Base-by-base conservation (phyloP, 2,797 vertebrate genomes). In the Sebastes vulpes region DNA sequence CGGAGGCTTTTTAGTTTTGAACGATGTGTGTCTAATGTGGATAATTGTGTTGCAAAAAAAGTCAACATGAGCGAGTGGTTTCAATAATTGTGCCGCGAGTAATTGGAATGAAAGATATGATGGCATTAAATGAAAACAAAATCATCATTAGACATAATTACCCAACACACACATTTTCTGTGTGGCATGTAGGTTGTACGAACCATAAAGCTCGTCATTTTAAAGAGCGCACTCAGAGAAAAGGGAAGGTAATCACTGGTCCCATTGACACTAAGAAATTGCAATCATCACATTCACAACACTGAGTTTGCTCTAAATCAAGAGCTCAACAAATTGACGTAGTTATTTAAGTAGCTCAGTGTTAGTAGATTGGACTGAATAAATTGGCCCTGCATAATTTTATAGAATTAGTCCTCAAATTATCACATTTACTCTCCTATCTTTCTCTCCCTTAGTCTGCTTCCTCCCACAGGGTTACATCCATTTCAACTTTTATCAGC, bases 381-480 rank as follows among this genome's bases (percentile, higher is more conserved):
- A 74, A 71, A 66, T 75, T 74, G 5, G 3, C n/a, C 4, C 25
- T 46, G 50, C 31, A 38, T 59, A 73, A 42, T 82, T 73, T 65
- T 76, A 6, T 20, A 52, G 29, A 81, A 73, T 78, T 70, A 56
- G 28, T 76, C 59, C 11, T 1, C 2, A 74, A 54, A 69, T 81
- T 3, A 69, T 79, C 35, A 59, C 38, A 56, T 75, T 72, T 28
- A 54, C 28, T 26, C 61, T 54, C n/a, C n/a, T 66, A 59, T 73
- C 67, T 77, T 12, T 56, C 48, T 42, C 21, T 66, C 3, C 52
- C 5, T 26, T 70, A 20, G 35, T 74, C 25, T 31, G 4, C 65
- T 29, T 60, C 31, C 46, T 50, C 72, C 79, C 11, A 9, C 23
- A 60, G 58, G 53, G 69, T 63, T 57, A 70, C 53, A 32, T 46